Percentiles rank a stretch among this genome's conserved stretches.
Evolutionary conservation across 2,113 vertebrate genomes (phyloP).

Genomic region (Ptychochromis oligacanthus): DNA sequence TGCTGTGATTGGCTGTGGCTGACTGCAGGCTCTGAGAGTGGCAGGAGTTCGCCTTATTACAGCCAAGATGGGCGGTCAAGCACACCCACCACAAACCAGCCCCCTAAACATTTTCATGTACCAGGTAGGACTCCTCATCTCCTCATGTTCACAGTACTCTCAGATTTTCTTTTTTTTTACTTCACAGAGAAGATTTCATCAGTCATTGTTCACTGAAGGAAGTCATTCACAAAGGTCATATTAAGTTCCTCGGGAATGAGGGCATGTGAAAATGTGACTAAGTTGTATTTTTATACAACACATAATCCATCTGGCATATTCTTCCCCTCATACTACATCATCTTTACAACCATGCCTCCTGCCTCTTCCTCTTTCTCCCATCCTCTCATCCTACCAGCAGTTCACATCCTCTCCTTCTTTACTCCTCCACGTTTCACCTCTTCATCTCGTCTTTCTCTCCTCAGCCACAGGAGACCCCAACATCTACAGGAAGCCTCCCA

Average conservation of each 20-base stretch:
- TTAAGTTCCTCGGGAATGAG: slow-evolving; percentile 4
- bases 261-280: slow-evolving; percentile 35
- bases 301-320: slow-evolving; percentile 37
- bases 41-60: slow-evolving; percentile 98
- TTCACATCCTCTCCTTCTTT: slow-evolving; percentile 38
- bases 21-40: slow-evolving; percentile 94
- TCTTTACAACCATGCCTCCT: slow-evolving; percentile 11
- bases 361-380: slow-evolving; percentile 60
- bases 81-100: slow-evolving; percentile 96
- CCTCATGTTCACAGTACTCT: slow-evolving; percentile 14
- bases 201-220: slow-evolving; percentile 14
- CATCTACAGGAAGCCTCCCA: slow-evolving; percentile 99
- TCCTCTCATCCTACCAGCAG: slow-evolving; percentile 51
- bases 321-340: slow-evolving; percentile 28
- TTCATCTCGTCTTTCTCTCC: slow-evolving; percentile 79
- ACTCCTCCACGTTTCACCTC: slow-evolving; percentile 58
- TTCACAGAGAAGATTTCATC: not conserved
- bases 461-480: slow-evolving; percentile 93
- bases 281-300: slow-evolving; percentile 35
- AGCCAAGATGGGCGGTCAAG: slow-evolving; percentile 94
- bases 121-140: slow-evolving; percentile 92
- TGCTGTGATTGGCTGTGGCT: slow-evolving; percentile 85
- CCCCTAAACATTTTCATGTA: slow-evolving; percentile 99
- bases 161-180: not conserved
- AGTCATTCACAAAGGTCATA: slow-evolving; percentile 15